Percentiles rank a stretch among this genome's conserved stretches.
These are phyloP conservation scores for Periplaneta americana DNA, from an alignment of 1,140 invertebrate species.

Conservation along the genomic window DNA sequence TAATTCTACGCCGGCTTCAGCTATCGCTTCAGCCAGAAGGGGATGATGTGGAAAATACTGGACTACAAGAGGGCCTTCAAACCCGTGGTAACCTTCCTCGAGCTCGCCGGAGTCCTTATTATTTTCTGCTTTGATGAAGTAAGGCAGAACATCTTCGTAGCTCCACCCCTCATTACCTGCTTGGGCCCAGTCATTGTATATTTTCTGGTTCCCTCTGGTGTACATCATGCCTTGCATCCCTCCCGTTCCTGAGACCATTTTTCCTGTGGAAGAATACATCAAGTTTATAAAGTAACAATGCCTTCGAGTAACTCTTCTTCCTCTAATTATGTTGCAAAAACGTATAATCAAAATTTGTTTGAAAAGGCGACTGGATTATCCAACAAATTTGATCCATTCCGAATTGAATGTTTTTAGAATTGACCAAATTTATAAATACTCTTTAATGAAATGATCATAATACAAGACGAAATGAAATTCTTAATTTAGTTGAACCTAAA, in stretches of 20 bases:
- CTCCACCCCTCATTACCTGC: constrained; percentile 39
- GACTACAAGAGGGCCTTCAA: constrained; percentile 27
- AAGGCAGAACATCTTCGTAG: constrained; percentile 40
- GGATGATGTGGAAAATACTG: constrained; percentile 23
- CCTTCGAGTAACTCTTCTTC: no score
- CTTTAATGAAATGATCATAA: no score
- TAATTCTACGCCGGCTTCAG: constrained; percentile 60
- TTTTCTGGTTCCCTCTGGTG: constrained; percentile 46
- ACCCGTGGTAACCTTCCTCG: constrained; percentile 23
- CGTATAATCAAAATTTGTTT: no score
- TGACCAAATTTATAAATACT: no score
- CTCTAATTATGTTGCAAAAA: no score
- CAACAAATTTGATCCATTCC: no score
- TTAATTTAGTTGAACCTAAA: no score
- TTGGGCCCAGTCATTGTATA: constrained; percentile 52
- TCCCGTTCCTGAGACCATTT: constrained; percentile 41
- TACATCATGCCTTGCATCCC: constrained; percentile 52
- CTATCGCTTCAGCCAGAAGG: constrained; percentile 41
- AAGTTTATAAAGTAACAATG: no score
- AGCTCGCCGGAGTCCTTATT: constrained; percentile 23
- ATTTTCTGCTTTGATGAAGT: constrained; percentile 40
- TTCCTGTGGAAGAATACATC: constrained; percentile 24
- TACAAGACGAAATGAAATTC: no score
- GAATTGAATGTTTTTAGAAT: no score
- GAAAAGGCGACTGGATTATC: no score